Conservation (phyloP, 2,888 invertebrate genomes). For the Balanococcus diminutus region DNA sequence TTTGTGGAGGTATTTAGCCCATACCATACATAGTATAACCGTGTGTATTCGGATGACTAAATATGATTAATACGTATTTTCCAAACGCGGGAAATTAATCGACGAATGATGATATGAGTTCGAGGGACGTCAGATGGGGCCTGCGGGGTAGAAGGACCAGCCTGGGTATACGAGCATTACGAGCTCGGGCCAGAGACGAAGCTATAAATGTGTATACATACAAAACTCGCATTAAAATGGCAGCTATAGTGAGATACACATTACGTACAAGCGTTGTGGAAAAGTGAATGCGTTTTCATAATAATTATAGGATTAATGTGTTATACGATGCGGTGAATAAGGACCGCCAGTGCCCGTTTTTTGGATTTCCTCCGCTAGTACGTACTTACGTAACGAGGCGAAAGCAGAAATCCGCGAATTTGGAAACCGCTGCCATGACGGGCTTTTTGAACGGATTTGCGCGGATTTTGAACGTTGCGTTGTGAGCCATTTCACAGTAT, state of each 20-base stretch:
- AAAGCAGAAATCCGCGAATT: background rate
- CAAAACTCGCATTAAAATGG: background rate
- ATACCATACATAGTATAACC: background rate
- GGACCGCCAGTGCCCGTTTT: background rate
- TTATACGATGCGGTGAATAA: background rate
- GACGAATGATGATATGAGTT: background rate
- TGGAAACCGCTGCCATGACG: background rate
- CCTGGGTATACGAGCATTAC: background rate
- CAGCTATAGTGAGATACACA: background rate
- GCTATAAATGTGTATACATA: background rate
- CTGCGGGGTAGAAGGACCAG: background rate
- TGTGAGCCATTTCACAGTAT: too few species aligned
- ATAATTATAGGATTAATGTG: background rate
- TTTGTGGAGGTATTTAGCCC: background rate
- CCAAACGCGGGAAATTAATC: constrained; percentile 18
- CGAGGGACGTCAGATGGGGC: background rate
- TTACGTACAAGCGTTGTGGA: background rate
- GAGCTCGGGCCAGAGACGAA: background rate
- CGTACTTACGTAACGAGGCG: background rate
- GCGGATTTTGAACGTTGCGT: background rate
- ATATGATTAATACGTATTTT: constrained; percentile 27
- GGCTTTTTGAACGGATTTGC: background rate
- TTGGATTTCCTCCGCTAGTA: too few species aligned
- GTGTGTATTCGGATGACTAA: constrained; percentile 11
- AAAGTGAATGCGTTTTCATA: background rate